Evolutionary conservation across 2,888 invertebrate genomes (phyloP).

Genomic region (Boloria selene): DNA sequence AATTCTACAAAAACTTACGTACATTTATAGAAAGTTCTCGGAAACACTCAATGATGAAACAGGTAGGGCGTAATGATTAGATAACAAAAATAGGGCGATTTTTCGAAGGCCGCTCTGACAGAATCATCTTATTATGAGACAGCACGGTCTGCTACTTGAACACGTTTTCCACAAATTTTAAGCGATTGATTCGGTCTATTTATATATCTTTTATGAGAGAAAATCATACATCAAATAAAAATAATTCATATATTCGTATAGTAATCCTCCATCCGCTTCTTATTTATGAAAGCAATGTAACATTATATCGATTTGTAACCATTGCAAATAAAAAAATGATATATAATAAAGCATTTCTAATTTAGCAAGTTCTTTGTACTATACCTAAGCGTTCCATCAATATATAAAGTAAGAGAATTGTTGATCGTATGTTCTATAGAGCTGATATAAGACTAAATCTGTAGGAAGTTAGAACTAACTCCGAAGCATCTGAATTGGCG

Average conservation of each 20-base stretch:
- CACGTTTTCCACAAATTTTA: constrained; percentile 74
- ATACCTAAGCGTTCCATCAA: neutral
- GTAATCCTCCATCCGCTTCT: too few species aligned
- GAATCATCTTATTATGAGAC: constrained; percentile 74
- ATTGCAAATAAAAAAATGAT: too few species aligned
- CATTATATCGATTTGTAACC: too few species aligned
- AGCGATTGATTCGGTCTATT: constrained; percentile 45
- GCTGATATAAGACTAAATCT: constrained; percentile 23
- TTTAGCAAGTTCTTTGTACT: too few species aligned
- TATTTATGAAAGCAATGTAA: too few species aligned
- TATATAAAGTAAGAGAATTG: constrained; percentile 12
- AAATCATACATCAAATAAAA: too few species aligned
- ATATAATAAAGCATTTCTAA: too few species aligned
- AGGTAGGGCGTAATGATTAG: constrained; percentile 51
- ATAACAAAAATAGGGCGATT: constrained; percentile 57
- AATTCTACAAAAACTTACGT: neutral
- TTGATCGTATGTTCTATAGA: constrained; percentile 13
- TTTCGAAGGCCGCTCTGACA: constrained; percentile 51
- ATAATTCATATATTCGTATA: too few species aligned
- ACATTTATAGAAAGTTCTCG: constrained; percentile 19
- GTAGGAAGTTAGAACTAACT: constrained; percentile 27
- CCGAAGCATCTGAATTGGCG: constrained; percentile 25
- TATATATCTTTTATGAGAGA: constrained; percentile 5
- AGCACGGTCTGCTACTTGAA: constrained; percentile 74
- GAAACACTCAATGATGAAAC: constrained; percentile 28